These are phyloP conservation scores for Heliconius aoede DNA, from an alignment of 2,888 invertebrate genomes.

Conservation along the genomic window DNA sequence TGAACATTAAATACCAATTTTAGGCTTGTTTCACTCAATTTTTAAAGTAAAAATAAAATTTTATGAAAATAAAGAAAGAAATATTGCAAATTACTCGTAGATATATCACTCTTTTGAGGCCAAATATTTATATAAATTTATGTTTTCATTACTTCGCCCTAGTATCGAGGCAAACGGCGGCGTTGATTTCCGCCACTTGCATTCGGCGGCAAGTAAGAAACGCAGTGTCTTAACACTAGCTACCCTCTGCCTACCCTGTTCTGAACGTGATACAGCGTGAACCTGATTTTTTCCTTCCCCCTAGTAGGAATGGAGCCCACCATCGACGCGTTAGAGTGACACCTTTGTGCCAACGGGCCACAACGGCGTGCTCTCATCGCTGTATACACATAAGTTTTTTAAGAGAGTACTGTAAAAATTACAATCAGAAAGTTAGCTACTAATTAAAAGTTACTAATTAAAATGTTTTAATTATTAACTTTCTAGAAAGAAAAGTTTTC, in stretches of 20 bases:
- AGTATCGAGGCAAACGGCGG: too few relatives aligned
- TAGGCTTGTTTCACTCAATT: not conserved
- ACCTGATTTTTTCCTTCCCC: too few relatives aligned
- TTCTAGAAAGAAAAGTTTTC: not conserved
- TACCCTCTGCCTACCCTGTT: too few relatives aligned
- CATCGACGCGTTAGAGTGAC: too few relatives aligned
- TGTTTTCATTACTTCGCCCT: not conserved
- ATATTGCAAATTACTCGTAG: not conserved
- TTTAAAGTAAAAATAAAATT: not conserved
- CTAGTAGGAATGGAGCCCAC: too few relatives aligned
- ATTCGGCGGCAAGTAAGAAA: too few relatives aligned
- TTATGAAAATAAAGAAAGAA: not conserved
- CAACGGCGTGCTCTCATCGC: too few relatives aligned
- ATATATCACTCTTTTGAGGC: not conserved
- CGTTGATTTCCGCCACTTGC: too few relatives aligned
- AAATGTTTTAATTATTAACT: conserved; percentile 2
- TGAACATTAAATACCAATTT: conserved; percentile 2
- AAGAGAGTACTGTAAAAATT: not conserved
- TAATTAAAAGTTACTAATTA: not conserved
- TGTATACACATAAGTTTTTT: too few relatives aligned
- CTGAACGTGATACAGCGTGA: too few relatives aligned
- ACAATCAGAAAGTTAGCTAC: not conserved
- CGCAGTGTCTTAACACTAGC: too few relatives aligned
- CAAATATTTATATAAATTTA: not conserved
- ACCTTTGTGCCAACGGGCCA: too few relatives aligned